Evolutionary conservation across 2,888 invertebrate species (phyloP).

Genomic region (Lucinisca nassula): DNA sequence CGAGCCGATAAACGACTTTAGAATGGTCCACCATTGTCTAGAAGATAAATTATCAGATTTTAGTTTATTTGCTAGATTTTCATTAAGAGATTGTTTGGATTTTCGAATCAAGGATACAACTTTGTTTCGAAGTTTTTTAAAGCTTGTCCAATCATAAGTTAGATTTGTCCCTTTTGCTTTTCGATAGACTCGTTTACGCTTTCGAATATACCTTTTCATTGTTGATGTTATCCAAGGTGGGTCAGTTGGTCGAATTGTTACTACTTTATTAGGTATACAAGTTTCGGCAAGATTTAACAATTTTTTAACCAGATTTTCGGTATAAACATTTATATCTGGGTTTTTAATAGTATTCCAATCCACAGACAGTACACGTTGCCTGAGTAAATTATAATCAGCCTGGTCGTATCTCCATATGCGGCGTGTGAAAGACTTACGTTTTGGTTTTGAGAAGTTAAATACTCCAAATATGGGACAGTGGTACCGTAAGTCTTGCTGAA

Average conservation of each 20-base stretch:
- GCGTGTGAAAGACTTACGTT: too few relatives aligned
- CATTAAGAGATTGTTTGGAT: background rate
- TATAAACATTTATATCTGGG: background rate
- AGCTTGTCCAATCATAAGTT: background rate
- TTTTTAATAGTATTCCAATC: background rate
- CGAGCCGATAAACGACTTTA: background rate
- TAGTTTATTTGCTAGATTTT: background rate
- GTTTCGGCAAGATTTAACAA: background rate
- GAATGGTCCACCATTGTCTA: background rate
- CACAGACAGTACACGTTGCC: background rate
- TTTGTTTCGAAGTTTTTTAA: background rate
- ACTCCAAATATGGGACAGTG: constrained; percentile 9
- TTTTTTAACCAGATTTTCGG: background rate
- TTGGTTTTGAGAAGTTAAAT: too few relatives aligned
- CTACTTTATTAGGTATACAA: too few relatives aligned
- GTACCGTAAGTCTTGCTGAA: background rate
- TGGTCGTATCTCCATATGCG: constrained; percentile 5
- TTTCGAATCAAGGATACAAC: background rate
- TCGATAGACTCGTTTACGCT: background rate
- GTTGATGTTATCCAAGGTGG: too few relatives aligned
- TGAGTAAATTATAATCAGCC: background rate
- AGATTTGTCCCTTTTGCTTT: background rate
- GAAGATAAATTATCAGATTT: background rate
- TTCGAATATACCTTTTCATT: background rate
- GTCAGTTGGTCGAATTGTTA: too few relatives aligned